phyloP scores from a whole-genome alignment of 2,888 invertebrate species.

The Erebia palarica region DNA sequence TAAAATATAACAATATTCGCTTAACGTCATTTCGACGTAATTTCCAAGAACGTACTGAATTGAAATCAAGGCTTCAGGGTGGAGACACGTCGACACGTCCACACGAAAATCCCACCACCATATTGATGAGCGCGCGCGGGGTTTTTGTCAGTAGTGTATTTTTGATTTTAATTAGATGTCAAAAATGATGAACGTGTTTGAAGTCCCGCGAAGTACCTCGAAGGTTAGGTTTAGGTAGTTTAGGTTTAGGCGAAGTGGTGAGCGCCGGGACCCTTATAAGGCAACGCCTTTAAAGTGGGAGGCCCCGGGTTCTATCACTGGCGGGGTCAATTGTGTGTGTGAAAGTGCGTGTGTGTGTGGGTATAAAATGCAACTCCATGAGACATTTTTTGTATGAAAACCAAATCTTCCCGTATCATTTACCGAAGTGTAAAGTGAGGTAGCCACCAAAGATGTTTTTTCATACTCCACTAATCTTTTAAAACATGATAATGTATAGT shows the following conservation, averaged over 20 bases:
- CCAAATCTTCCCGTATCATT: neutral
- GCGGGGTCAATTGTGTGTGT: no score
- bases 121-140: no score
- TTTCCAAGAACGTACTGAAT: constrained; percentile 31
- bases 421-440: constrained; percentile 4
- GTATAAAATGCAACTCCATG: neutral
- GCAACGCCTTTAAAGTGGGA: no score
- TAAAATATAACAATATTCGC: no score
- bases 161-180: neutral
- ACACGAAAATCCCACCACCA: no score
- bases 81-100: no score
- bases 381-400: neutral
- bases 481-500: neutral
- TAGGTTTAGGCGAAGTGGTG: no score
- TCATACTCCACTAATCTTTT: constrained; percentile 1
- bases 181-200: constrained; percentile 1
- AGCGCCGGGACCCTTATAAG: no score
- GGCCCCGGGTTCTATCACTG: no score
- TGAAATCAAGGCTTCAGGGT: constrained; percentile 2
- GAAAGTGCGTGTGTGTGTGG: neutral
- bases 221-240: neutral
- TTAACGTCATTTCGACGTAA: constrained; percentile 24
- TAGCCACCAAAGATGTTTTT: neutral
- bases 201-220: neutral
- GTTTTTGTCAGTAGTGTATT: no score